A percentile compares a stretch with the other conserved stretches of the same genome.
Conservation (phyloP, 2,888 invertebrate genomes). For the Trilocha varians region DNA sequence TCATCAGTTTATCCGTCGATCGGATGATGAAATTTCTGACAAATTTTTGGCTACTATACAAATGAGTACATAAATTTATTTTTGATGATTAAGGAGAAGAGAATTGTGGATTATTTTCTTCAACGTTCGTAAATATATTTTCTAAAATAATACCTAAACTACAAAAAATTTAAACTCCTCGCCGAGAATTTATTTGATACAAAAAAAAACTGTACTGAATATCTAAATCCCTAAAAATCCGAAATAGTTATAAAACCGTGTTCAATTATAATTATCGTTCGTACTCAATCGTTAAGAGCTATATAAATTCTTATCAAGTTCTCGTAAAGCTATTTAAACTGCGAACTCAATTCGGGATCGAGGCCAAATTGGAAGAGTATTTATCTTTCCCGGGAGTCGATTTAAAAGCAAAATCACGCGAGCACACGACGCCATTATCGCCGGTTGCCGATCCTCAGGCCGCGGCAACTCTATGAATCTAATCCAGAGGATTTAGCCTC, state of each 20-base stretch:
- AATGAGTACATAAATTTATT: too few relatives aligned
- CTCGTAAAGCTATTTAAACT: constrained; percentile 54
- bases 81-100: too few relatives aligned
- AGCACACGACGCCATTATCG: constrained; percentile 70
- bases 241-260: not conserved
- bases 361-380: constrained; percentile 60
- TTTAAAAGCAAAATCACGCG: constrained; percentile 72
- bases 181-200: too few relatives aligned
- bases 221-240: not conserved
- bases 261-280: constrained; percentile 34
- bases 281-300: constrained; percentile 48
- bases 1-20: too few relatives aligned
- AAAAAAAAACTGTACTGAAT: too few relatives aligned
- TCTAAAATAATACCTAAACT: too few relatives aligned
- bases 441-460: constrained; percentile 61
- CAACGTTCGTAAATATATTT: too few relatives aligned
- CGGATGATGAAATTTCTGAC: too few relatives aligned
- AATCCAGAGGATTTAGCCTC: constrained; percentile 72
- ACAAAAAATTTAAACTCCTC: too few relatives aligned
- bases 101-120: too few relatives aligned
- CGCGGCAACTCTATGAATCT: constrained; percentile 72
- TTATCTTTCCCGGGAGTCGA: constrained; percentile 65
- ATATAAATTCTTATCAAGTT: constrained; percentile 48
- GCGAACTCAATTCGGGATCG: constrained; percentile 44
- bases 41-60: too few relatives aligned